These are phyloP conservation scores for Poecilobothrus nobilitatus DNA, from an alignment of 2,888 invertebrate genomes.

Conservation along the genomic window DNA sequence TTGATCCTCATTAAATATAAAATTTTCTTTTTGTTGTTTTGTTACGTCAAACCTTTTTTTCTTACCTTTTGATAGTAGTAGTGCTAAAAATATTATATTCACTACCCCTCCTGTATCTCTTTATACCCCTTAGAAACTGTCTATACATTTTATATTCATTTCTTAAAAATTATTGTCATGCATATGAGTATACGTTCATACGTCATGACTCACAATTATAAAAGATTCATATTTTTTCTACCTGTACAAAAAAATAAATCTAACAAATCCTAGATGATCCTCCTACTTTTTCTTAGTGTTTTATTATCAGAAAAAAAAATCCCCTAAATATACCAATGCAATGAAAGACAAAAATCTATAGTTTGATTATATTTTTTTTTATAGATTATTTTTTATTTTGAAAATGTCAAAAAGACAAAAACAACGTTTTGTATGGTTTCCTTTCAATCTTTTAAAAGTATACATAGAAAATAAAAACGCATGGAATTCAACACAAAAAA, in stretches of 20 bases:
- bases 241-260: neutral
- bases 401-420: neutral
- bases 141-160: neutral
- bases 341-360: neutral
- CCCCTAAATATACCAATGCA: neutral
- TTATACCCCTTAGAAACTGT: too few relatives aligned
- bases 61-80: neutral
- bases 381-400: too few relatives aligned
- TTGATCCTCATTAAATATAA: neutral
- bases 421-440: neutral
- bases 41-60: neutral
- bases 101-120: too few relatives aligned
- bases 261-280: conserved; percentile 3
- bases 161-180: too few relatives aligned
- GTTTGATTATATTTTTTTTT: too few relatives aligned
- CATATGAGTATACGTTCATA: too few relatives aligned
- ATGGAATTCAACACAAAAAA: too few relatives aligned
- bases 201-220: neutral
- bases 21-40: neutral
- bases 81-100: too few relatives aligned
- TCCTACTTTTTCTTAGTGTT: neutral
- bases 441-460: neutral
- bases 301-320: neutral
- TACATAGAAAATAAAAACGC: neutral
- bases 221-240: neutral